Conservation (phyloP, 2,888 invertebrate species). For the Myathropa florea region DNA sequence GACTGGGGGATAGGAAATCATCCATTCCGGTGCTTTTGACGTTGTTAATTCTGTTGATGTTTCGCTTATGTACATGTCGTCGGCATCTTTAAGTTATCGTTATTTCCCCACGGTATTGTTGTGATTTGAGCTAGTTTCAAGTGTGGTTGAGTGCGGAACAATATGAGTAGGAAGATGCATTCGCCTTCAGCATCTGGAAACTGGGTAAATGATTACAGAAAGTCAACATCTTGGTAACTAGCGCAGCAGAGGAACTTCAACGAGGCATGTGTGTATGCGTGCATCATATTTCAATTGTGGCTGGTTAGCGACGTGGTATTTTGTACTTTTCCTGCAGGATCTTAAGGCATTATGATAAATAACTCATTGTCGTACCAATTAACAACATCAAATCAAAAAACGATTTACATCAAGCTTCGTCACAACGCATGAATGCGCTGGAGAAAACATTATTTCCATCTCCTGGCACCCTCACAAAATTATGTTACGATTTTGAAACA, state of each 20-base stretch:
- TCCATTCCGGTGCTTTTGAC: constrained; percentile 39
- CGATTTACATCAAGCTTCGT: no score
- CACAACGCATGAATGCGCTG: no score
- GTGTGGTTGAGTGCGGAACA: neutral
- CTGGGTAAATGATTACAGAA: constrained; percentile 27
- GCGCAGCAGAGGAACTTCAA: neutral
- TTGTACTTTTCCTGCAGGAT: neutral
- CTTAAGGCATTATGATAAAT: no score
- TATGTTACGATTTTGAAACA: no score
- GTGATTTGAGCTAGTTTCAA: constrained; percentile 28
- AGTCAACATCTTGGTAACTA: constrained; percentile 25
- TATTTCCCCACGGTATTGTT: constrained; percentile 48
- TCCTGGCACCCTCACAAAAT: no score
- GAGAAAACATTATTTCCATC: no score
- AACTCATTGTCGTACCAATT: no score
- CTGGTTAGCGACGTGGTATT: neutral
- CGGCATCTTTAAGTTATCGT: constrained; percentile 42
- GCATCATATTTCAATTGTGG: no score
- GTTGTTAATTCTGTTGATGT: constrained; percentile 58
- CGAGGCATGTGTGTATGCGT: no score
- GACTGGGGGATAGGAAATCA: neutral
- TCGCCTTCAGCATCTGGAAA: constrained; percentile 22
- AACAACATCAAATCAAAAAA: no score
- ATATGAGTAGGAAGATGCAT: constrained; percentile 6
- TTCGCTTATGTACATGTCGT: constrained; percentile 41